Base-by-base conservation (phyloP, 2,113 vertebrate species). In the Gopherus evgoodei region DNA sequence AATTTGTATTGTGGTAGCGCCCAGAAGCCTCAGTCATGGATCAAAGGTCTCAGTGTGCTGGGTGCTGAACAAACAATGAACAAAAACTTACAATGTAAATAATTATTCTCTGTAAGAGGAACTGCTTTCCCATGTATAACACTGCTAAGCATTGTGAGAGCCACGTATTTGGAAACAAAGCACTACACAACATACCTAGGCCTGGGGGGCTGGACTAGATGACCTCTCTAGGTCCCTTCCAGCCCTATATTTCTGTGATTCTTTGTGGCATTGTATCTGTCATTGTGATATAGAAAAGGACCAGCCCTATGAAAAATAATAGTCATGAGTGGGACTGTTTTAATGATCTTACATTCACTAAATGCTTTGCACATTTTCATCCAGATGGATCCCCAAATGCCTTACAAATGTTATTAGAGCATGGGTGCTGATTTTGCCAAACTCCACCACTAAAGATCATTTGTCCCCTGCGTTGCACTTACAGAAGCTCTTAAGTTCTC, bases 401-500 rank as follows among this genome's bases (percentile, higher is more conserved):
- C 65, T 69, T 38, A n/a, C 42, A 44, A 14, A 44, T 25, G 5
- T 76, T 75, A 79, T 2, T 1, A 0, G 5, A 91, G 2, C 22
- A 13, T 1, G 57, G 13, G 50, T 1, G n/a, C 52, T 84, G 1
- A 0, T 86, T 84, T 84, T 96, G n/a, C 17, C 27, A 76, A 69
- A 76, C 24, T 76, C 52, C 27, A 10, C 59, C 3, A 81, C 10
- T 5, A 50, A 72, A 89, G 35, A 12, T 31, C 62, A 81, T 86
- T 22, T 13, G 11, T 22, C 5, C 53, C 78, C 83, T 42, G 81
- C 57, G 2, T 6, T 87, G 75, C 83, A 17, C 21, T 90, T 84
- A 76, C 13, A 0, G 0, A 94, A 29, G 22, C 10, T 42, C 93
- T 1, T 29, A 52, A 54, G 6, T 42, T 17, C 3, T 81, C n/a